phyloP scores from a whole-genome alignment of 2,113 vertebrate genomes.

The Puffinus mauretanicus region DNA sequence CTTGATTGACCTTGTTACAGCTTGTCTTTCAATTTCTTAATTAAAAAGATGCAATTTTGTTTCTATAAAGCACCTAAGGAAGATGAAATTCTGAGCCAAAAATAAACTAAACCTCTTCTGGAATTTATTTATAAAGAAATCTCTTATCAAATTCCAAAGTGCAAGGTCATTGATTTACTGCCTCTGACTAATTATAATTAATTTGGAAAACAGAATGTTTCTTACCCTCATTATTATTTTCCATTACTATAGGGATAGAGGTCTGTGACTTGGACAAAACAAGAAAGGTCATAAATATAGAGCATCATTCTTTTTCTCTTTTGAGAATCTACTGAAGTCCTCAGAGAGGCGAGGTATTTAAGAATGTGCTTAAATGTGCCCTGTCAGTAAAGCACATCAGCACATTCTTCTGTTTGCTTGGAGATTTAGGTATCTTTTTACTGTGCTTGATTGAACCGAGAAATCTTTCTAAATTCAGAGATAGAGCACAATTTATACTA shows the following conservation, averaged over 20 bases:
- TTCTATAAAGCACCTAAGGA: constrained; percentile 19
- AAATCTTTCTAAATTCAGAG: background rate
- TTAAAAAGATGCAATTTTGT: constrained; percentile 34
- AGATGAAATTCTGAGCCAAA: constrained; percentile 46
- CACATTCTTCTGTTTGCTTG: background rate
- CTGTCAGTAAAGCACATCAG: background rate
- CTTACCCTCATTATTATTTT: constrained; percentile 9
- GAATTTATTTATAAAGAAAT: constrained; percentile 9
- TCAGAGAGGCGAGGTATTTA: background rate
- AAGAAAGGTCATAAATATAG: background rate
- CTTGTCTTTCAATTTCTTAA: constrained; percentile 28
- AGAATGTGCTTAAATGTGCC: background rate
- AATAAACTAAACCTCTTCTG: constrained; percentile 17
- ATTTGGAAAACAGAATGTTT: constrained; percentile 32
- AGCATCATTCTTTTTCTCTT: background rate
- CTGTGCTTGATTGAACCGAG: background rate
- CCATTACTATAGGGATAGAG: background rate
- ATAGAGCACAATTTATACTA: background rate
- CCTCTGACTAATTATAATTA: constrained; percentile 14
- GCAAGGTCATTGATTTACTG: constrained; percentile 27
- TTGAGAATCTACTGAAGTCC: background rate
- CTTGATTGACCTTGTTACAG: constrained; percentile 30
- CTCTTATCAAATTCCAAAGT: background rate
- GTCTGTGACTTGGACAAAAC: background rate
- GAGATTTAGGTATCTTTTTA: background rate